Evolutionary conservation across 2,797 vertebrate species (phyloP).

Genomic region (Triplophysa yarkandensis): DNA sequence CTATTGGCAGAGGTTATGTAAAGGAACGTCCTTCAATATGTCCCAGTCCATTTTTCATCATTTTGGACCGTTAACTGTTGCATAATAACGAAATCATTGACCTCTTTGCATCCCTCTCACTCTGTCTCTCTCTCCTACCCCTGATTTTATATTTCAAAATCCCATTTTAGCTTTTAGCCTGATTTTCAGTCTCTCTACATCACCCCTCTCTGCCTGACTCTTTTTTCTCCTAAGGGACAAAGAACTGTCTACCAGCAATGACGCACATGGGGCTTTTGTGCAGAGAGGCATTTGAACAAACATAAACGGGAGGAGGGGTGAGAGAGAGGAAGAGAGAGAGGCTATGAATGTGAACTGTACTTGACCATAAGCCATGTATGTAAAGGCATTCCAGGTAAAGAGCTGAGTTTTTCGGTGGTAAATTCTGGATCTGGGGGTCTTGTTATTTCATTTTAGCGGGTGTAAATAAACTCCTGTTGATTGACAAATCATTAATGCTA

Average conservation of each 20-base stretch:
- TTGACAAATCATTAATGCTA: not conserved
- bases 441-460: slow-evolving; percentile 18
- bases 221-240: slow-evolving; percentile 48
- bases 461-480: slow-evolving; percentile 14
- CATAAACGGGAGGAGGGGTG: slow-evolving; percentile 27
- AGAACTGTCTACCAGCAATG: slow-evolving; percentile 39
- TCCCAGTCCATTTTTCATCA: no score
- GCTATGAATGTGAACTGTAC: slow-evolving; percentile 8
- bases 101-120: not conserved
- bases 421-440: not conserved
- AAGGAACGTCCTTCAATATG: no score
- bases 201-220: slow-evolving; percentile 8
- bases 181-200: not conserved
- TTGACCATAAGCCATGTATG: slow-evolving; percentile 4
- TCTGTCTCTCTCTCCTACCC: not conserved
- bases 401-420: not conserved
- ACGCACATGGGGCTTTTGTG: slow-evolving; percentile 54
- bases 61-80: not conserved
- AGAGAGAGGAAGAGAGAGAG: slow-evolving; percentile 16
- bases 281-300: slow-evolving; percentile 46
- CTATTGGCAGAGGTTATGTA: no score
- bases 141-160: not conserved
- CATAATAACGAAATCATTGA: not conserved
- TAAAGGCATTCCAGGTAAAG: slow-evolving; percentile 33
- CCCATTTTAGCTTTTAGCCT: slow-evolving; percentile 7